Evolutionary conservation across 2,888 invertebrate genomes (phyloP).

Genomic region (Cabera pusaria): DNA sequence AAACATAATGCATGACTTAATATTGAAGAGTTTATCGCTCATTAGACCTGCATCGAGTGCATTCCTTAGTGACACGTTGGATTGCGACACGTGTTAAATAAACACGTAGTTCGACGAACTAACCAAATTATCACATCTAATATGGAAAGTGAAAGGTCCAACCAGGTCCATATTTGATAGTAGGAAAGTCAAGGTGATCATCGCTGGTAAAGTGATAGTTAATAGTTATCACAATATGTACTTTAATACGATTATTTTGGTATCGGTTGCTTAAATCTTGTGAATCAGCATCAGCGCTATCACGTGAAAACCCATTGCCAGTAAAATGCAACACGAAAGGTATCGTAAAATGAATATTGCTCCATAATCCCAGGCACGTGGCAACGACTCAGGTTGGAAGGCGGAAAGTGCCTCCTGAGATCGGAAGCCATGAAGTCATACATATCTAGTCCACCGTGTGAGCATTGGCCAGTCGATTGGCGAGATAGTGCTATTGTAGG

Average conservation of each 20-base stretch:
- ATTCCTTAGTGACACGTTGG: constrained; percentile 30
- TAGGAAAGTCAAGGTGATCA: constrained; percentile 4
- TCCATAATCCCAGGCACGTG: neutral
- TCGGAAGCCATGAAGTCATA: constrained; percentile 14
- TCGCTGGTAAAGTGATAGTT: too few relatives aligned
- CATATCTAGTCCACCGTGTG: constrained; percentile 10
- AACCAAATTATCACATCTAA: constrained; percentile 55
- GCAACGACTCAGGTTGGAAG: neutral
- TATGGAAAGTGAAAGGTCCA: constrained; percentile 64
- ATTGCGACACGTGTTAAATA: constrained; percentile 50
- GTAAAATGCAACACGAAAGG: too few relatives aligned
- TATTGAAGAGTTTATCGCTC: constrained; percentile 63
- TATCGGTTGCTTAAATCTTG: too few relatives aligned
- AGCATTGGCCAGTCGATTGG: constrained; percentile 5
- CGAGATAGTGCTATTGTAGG: constrained; percentile 6
- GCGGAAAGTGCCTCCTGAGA: constrained; percentile 5
- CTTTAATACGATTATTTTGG: too few relatives aligned
- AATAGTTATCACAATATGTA: too few relatives aligned
- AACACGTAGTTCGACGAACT: constrained; percentile 61
- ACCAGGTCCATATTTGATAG: constrained; percentile 7
- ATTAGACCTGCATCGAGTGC: constrained; percentile 49
- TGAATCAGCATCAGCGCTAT: too few relatives aligned
- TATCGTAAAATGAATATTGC: too few relatives aligned
- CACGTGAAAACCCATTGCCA: too few relatives aligned
- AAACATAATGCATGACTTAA: constrained; percentile 16